A percentile compares a stretch with the other conserved stretches of the same genome.
These are phyloP conservation scores for Vireo altiloquus DNA, from an alignment of 2,113 vertebrate species.

Conservation along the genomic window DNA sequence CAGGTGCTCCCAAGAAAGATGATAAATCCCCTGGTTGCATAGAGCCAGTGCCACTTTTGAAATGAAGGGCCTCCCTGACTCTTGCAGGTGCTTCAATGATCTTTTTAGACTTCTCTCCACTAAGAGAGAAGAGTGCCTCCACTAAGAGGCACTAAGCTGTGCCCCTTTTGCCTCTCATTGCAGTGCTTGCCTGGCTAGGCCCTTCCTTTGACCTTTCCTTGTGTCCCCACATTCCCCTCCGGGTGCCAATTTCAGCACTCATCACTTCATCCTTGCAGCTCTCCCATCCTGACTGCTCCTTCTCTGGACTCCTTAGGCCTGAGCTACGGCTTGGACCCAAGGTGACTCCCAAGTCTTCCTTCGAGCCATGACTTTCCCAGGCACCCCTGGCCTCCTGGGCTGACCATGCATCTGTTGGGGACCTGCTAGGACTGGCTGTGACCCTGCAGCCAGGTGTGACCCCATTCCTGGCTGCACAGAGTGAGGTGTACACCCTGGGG, in stretches of 20 bases:
- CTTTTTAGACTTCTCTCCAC: background rate
- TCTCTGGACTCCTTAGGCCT: background rate
- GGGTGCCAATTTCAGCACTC: background rate
- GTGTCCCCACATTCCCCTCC: background rate
- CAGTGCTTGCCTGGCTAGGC: background rate
- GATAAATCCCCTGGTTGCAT: background rate
- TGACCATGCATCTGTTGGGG: background rate
- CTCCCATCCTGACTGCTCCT: background rate
- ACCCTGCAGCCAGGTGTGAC: background rate
- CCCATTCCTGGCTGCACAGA: background rate
- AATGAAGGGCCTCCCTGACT: background rate
- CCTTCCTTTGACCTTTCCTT: background rate
- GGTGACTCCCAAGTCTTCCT: background rate
- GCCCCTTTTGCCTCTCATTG: background rate
- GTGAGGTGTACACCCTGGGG: background rate
- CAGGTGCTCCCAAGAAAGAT: background rate
- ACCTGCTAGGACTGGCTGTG: rapidly evolving
- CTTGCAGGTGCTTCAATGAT: background rate
- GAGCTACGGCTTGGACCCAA: background rate
- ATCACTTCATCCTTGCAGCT: background rate
- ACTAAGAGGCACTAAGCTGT: too few species aligned
- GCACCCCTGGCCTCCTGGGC: background rate
- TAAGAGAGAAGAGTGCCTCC: too few species aligned
- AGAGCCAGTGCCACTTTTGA: background rate
- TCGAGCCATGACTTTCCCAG: background rate